Evolutionary conservation across 1,140 invertebrate genomes (phyloP).

Genomic region (Drosophila tristis): DNA sequence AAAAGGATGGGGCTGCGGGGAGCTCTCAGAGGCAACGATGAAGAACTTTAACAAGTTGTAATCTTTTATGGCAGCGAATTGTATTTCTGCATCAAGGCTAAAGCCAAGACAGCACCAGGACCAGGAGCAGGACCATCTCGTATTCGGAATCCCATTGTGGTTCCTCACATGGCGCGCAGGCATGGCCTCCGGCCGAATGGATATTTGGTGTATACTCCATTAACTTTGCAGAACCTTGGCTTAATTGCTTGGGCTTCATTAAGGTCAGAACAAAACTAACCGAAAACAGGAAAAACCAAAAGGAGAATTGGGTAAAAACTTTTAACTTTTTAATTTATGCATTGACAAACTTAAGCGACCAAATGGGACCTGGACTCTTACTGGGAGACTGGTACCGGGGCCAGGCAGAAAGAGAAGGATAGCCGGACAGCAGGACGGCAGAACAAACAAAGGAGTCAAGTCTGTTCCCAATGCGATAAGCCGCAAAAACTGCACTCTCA

Average conservation of each 20-base stretch:
- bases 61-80: slow-evolving; percentile 68
- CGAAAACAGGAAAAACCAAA: slow-evolving; percentile 20
- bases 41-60: slow-evolving; percentile 63
- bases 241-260: slow-evolving; percentile 77
- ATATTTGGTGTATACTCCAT: slow-evolving; percentile 30
- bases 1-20: not conserved
- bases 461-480: slow-evolving; percentile 53
- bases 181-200: not conserved
- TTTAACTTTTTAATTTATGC: slow-evolving; percentile 78
- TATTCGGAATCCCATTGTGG: slow-evolving; percentile 13
- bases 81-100: slow-evolving; percentile 32
- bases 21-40: not conserved
- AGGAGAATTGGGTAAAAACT: slow-evolving; percentile 40
- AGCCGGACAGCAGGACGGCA: not conserved
- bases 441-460: slow-evolving; percentile 51
- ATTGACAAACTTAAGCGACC: slow-evolving; percentile 70
- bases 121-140: slow-evolving; percentile 8
- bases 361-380: slow-evolving; percentile 3
- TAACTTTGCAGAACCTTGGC: slow-evolving; percentile 38
- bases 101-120: not conserved
- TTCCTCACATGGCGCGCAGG: slow-evolving; percentile 18
- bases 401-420: no score
- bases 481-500: slow-evolving; percentile 34
- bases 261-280: slow-evolving; percentile 44
- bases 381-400: no score